Percentiles rank a stretch among this genome's conserved stretches.
Conservation (phyloP, 2,888 invertebrate genomes). For the Erebia palarica region DNA sequence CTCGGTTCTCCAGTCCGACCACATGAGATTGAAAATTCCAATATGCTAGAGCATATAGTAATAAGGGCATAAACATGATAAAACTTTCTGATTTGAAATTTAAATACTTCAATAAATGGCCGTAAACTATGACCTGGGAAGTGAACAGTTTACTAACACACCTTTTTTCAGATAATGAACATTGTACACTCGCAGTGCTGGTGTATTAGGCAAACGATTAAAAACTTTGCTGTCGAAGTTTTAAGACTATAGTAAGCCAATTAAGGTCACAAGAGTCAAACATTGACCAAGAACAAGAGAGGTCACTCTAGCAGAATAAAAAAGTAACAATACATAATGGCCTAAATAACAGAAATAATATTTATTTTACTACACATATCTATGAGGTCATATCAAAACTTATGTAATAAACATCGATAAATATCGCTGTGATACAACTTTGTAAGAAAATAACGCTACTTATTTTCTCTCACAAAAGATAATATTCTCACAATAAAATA, state of each 20-base stretch:
- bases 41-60: constrained; percentile 11
- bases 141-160: neutral
- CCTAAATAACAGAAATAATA: no score
- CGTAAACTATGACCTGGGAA: constrained; percentile 17
- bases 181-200: neutral
- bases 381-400: neutral
- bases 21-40: constrained; percentile 16
- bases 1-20: neutral
- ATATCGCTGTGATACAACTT: neutral
- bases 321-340: no score
- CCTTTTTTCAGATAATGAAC: neutral
- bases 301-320: no score
- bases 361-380: neutral
- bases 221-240: neutral
- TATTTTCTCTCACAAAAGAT: constrained; percentile 8
- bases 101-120: constrained; percentile 15
- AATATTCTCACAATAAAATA: constrained; percentile 18
- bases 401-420: constrained; percentile 13
- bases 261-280: no score
- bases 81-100: constrained; percentile 7
- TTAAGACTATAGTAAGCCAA: no score
- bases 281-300: no score
- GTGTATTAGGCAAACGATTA: neutral
- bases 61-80: constrained; percentile 15
- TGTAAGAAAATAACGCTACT: constrained; percentile 8